Base-by-base conservation (phyloP, 1,140 invertebrate species). In the Frieseomelitta varia region DNA sequence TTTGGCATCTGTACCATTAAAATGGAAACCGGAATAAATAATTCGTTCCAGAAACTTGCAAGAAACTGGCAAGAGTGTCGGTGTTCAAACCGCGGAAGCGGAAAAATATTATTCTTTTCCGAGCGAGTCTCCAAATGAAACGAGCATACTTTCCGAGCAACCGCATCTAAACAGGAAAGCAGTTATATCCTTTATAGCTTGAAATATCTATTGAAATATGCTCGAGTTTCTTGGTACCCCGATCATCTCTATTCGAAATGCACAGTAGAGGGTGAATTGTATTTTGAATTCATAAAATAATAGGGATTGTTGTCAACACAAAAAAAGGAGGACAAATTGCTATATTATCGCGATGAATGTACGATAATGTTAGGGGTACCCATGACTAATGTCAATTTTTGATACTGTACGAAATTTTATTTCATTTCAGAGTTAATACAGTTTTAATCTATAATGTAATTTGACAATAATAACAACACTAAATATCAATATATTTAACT, bases 181-280 rank as follows among this genome's bases (percentile, higher is more conserved):
- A 82, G 72, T 82, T 68, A 67, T 56, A 67, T 56, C 72, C 30
- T 75, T 39, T 82, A 39, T 53, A 63, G 68, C 71, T 30, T 2
- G 30, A 2, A 30, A 30, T 30, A 61, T 82, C 55, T 15, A 30
- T 56, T 39, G 51, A 68, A 82, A 55, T 65, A 67, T 55, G 34
- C 53, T 47, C 17, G 21, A 55, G n/a, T 65, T 65, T 1, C 17
- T 79, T 58, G 51, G 27, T 39, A 10, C 21, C 24, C 21, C 21
- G 30, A 51, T 81, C 58, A 58, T 75, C 39, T 24, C 51, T 53
- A 58, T 34, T 78, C 80, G 80, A 76, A 68, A 76, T 75, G 61
- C 79, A 74, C 47, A 24, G 39, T n/a, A n/a, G n/a, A n/a, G n/a
- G n/a, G n/a, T n/a, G n/a, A n/a, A 56, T 63, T 30, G 30, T 30